Evolutionary conservation across 2,888 invertebrate species (phyloP), one percentile per base, ranked within the genome.

Genomic region (Matsumyia berberina): DNA sequence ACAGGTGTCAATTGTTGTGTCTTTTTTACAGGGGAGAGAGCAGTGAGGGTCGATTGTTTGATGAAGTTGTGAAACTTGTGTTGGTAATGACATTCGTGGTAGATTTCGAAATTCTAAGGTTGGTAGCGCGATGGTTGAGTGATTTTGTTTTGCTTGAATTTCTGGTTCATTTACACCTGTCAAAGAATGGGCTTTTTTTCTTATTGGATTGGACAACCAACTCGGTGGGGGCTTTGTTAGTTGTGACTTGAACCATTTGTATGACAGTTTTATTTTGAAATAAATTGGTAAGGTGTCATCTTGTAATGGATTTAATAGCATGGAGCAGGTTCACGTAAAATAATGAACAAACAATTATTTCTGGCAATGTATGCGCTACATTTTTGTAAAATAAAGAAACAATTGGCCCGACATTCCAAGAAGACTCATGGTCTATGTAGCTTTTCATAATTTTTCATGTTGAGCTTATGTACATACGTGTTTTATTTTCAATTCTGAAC

Each of bases 1-100:
- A 85, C 85, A 85, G 85, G 85, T 85, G 85, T 85, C 85, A 80
- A 62, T 46, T 76, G 11, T 44, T 57, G 24, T 19, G 6, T 55
- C 12, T 17, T 67, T 19, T 8, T 5, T 5, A 31, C n/a, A n/a
- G 9, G 42, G 37, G 64, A 31, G 46, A 15, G 39, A 35, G 11
- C 42, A 53, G 49, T 64, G 19, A 9, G 29, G 5, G 1, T 15
- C 83, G 67, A n/a, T 74, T 79, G 62, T 8, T 66, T 2, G 29
- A 31, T 39, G 15, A 5, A 55, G 53, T 31, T 57, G 19, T 4
- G 37, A 12, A 33, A 24, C 8, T n/a, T n/a, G 17, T 33, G 0
- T 39, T 69, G 53, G n/a, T 15, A 35, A n/a, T 51, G 12, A 33
- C 5, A 35, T 31, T 70, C 4, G 17, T 31, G 37, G 39, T 49